Conservation (phyloP, 2,797 vertebrate species). For the Ibycter americanus region DNA sequence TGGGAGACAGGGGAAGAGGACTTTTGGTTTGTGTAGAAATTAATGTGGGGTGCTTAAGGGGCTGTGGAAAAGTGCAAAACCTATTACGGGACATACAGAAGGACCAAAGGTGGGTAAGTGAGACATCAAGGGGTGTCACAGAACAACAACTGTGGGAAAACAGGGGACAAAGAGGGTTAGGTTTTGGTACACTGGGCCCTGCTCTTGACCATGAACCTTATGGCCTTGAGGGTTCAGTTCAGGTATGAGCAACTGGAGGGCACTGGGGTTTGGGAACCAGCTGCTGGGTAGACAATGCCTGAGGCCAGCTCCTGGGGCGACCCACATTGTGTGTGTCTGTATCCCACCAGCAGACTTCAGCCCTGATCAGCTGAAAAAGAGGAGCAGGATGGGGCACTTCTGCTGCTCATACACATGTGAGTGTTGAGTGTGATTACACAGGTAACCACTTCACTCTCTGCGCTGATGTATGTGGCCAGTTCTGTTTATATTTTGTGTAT, state of each 20-base stretch:
- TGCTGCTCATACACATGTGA: background rate
- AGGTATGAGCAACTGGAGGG: background rate
- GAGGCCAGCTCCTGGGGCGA: background rate
- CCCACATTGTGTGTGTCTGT: background rate
- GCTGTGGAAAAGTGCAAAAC: background rate
- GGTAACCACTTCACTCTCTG: background rate
- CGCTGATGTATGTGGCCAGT: background rate
- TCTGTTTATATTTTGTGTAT: background rate
- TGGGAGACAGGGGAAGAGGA: background rate
- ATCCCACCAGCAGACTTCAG: background rate
- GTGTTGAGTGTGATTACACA: background rate
- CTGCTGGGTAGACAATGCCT: background rate
- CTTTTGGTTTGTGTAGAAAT: background rate
- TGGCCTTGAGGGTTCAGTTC: background rate
- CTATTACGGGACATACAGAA: background rate
- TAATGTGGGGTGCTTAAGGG: background rate
- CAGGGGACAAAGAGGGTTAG: background rate
- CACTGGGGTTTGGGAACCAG: background rate
- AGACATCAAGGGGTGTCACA: background rate
- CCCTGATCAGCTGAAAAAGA: background rate
- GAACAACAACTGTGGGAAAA: background rate
- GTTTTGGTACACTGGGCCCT: background rate
- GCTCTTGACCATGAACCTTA: background rate
- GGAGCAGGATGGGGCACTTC: background rate
- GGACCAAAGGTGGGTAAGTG: background rate